Evolutionary conservation across 2,797 vertebrate genomes (phyloP), one percentile per base, ranked within the genome.

Genomic region (Poliocrania exsul): DNA sequence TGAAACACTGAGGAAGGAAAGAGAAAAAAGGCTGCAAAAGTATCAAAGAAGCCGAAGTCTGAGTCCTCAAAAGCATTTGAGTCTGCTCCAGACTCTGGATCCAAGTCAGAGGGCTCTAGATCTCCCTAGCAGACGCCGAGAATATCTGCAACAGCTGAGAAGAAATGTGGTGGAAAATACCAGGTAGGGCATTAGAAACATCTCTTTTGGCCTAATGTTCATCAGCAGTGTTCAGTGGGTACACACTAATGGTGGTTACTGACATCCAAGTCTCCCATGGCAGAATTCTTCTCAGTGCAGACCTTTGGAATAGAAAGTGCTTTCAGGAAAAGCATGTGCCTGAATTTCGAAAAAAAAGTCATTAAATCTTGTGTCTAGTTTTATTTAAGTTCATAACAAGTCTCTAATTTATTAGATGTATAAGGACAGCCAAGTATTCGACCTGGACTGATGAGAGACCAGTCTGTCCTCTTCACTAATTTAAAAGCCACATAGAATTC

Each of bases 61-160:
- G 66, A 99, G 99, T 96, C 99, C 98, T 51, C 97, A 98, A 90
- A 99, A 99, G 93, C 98, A 98, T n/a, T 47, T 97, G 15, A 95
- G 81, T 67, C 77, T 97, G 44, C 92, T 97, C 70, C 96, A 97
- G 73, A 81, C 11, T 2, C 57, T 92, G 49, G 95, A 96, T 46
- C 31, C 65, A 17, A 91, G 92, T 33, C 81, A 97, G 61, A 96
- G 92, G 71, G 95, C 95, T 37, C 81, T 94, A 2, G 98, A 98
- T 56, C 89, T 96, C 33, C 98, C 98, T 72, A 98, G 98, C 93
- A 97, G 94, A 49, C 98, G 93, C 29, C 97, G 97, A 89, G 98
- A 98, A 19, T 97, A 98, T 90, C 97, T 99, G 42, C 99, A 99
- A n/a, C 98, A 98, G 44, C 97, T 99, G 81, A 98, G 98, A 83